Conservation (phyloP, 2,113 vertebrate genomes). For the Phalacrocorax carbo region DNA sequence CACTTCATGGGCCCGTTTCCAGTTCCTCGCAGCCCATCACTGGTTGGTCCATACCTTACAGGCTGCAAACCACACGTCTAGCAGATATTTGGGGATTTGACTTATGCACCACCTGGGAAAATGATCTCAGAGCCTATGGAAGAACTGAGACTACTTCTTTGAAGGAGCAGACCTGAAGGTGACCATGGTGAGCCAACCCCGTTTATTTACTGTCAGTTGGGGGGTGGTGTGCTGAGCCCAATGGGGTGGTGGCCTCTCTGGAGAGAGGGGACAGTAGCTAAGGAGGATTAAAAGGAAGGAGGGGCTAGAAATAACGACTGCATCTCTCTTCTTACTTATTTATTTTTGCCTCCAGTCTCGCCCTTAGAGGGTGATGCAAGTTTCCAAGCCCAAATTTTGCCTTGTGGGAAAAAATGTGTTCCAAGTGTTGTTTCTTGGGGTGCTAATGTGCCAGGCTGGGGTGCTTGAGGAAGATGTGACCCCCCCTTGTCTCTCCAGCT, state of each 20-base stretch:
- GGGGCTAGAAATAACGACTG: background rate
- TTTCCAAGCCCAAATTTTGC: background rate
- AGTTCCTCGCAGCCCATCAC: background rate
- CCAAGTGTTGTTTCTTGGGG: background rate
- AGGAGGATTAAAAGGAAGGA: background rate
- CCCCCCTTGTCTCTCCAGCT: background rate
- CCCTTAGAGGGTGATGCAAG: background rate
- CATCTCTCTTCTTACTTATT: background rate
- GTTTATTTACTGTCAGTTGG: background rate
- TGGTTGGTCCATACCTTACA: background rate
- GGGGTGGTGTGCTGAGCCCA: background rate
- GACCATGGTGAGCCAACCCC: background rate
- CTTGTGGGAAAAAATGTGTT: background rate
- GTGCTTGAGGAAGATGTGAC: background rate
- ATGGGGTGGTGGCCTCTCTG: rapidly evolving
- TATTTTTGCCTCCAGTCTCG: background rate
- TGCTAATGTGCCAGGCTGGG: background rate
- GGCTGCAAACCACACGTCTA: background rate
- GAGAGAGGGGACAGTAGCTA: background rate
- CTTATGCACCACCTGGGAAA: background rate
- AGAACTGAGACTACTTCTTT: background rate
- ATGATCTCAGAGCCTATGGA: background rate
- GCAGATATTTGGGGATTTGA: background rate
- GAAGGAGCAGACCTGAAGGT: background rate
- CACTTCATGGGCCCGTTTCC: background rate